phyloP scores from a whole-genome alignment of 1,140 invertebrate genomes.

The Meloidogyne hapla region DNA sequence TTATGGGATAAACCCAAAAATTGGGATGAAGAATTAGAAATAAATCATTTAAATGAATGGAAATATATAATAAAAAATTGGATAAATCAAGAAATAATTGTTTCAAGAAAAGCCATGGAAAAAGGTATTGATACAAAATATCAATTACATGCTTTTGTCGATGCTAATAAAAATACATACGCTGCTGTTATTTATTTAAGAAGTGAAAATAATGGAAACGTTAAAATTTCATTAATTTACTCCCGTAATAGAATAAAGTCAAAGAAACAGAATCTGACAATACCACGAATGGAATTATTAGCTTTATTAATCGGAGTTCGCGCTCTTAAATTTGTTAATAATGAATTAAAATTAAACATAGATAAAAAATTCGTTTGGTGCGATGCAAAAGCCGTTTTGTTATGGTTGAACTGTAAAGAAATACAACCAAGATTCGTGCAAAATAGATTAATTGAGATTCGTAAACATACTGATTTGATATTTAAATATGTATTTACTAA shows the following conservation, averaged over 20 bases:
- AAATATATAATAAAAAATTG: background rate
- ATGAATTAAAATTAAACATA: slow-evolving; percentile 22
- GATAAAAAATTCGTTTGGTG: slow-evolving; percentile 28
- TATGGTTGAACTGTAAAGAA: slow-evolving; percentile 23
- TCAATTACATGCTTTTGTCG: slow-evolving; percentile 40
- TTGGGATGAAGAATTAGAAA: slow-evolving; percentile 11
- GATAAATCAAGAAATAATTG: background rate
- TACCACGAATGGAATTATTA: slow-evolving; percentile 42
- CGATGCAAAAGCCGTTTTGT: slow-evolving; percentile 32
- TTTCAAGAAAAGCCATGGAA: background rate
- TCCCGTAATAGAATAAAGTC: slow-evolving; percentile 34
- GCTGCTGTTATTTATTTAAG: slow-evolving; percentile 35
- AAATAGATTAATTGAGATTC: slow-evolving; percentile 36
- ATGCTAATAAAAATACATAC: slow-evolving; percentile 36
- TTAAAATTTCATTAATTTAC: slow-evolving; percentile 5
- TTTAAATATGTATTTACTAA: slow-evolving; percentile 34
- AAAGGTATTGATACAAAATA: background rate
- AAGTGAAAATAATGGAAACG: background rate
- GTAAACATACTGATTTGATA: background rate
- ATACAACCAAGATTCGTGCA: slow-evolving; percentile 8
- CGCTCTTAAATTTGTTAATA: slow-evolving; percentile 2
- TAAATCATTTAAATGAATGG: background rate
- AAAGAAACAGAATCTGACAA: slow-evolving; percentile 27
- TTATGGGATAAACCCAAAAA: slow-evolving; percentile 34
- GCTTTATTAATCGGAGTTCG: slow-evolving; percentile 21